phyloP scores from a whole-genome alignment of 2,797 vertebrate genomes.

The Psittacula derbiana region DNA sequence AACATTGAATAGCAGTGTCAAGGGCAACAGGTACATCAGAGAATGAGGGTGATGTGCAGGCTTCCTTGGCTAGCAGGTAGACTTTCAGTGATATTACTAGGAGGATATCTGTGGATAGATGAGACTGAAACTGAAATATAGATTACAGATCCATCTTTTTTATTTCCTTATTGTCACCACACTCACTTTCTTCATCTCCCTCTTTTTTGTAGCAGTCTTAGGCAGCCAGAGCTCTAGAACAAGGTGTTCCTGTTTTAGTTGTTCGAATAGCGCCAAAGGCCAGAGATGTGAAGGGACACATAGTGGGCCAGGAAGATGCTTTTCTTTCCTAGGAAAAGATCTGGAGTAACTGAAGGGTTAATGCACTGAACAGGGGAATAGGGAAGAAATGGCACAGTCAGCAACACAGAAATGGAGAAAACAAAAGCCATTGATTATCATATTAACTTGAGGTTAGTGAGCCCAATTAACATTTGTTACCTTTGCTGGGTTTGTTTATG shows the following conservation, averaged over 20 bases:
- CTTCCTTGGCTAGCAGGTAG: not conserved
- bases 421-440: not conserved
- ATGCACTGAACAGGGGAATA: not conserved
- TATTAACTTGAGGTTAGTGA: not conserved
- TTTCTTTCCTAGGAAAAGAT: not conserved
- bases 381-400: not conserved
- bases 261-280: not conserved
- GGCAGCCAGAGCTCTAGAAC: not conserved
- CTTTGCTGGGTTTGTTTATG: conserved; percentile 20
- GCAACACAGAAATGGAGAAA: not conserved
- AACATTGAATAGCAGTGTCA: not conserved
- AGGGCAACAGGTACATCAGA: not conserved
- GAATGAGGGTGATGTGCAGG: not conserved
- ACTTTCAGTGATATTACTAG: not conserved
- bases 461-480: conserved; percentile 5
- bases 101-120: not conserved
- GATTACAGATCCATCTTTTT: not conserved
- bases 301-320: not conserved
- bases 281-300: not conserved
- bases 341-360: not conserved
- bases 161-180: not conserved
- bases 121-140: not conserved
- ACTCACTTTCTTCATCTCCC: not conserved
- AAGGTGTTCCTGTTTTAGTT: not conserved
- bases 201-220: not conserved